A percentile compares a stretch with the other conserved stretches of the same genome.
Evolutionary conservation across 2,888 invertebrate species (phyloP).

Genomic region (Pocota personata): DNA sequence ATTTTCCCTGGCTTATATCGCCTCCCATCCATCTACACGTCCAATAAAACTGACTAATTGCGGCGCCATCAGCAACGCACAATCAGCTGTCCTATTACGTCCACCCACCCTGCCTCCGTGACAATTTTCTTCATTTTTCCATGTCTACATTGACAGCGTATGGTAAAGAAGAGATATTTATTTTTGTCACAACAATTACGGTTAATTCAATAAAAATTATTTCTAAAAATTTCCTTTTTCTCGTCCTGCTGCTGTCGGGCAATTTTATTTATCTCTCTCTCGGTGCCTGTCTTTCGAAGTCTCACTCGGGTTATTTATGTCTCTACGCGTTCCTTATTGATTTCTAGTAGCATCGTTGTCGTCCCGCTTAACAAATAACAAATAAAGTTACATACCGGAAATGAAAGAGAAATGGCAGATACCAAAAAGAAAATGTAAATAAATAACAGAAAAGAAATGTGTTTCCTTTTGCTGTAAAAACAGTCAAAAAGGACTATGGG

Average conservation of each 20-base stretch:
- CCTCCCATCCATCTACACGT: conserved; percentile 51
- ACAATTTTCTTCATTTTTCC: conserved; percentile 4
- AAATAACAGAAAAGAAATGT: conserved; percentile 40
- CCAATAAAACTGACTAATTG: conserved; percentile 64
- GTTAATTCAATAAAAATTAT: conserved; percentile 67
- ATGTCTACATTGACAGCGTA: background rate
- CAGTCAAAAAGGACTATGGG: background rate
- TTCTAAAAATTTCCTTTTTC: conserved; percentile 5
- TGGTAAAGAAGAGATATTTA: conserved; percentile 16
- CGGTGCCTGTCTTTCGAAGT: conserved; percentile 23
- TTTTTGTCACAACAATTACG: conserved; percentile 58
- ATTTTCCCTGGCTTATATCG: conserved; percentile 7
- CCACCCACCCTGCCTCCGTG: background rate
- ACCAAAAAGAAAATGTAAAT: conserved; percentile 34
- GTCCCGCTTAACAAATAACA: conserved; percentile 38
- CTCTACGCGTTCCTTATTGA: conserved; percentile 54
- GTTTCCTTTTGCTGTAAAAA: background rate
- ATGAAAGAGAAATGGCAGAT: conserved; percentile 31
- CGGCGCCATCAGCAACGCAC: conserved; percentile 52
- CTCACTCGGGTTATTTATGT: conserved; percentile 52
- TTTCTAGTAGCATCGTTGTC: conserved; percentile 43
- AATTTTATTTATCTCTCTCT: conserved; percentile 46
- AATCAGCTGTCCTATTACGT: conserved; percentile 24
- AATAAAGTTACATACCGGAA: conserved; percentile 28
- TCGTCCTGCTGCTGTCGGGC: background rate